Percentiles rank a stretch among this genome's conserved stretches.
These are phyloP conservation scores for Andrena flavipes DNA, from an alignment of 2,888 invertebrate genomes.

Conservation along the genomic window DNA sequence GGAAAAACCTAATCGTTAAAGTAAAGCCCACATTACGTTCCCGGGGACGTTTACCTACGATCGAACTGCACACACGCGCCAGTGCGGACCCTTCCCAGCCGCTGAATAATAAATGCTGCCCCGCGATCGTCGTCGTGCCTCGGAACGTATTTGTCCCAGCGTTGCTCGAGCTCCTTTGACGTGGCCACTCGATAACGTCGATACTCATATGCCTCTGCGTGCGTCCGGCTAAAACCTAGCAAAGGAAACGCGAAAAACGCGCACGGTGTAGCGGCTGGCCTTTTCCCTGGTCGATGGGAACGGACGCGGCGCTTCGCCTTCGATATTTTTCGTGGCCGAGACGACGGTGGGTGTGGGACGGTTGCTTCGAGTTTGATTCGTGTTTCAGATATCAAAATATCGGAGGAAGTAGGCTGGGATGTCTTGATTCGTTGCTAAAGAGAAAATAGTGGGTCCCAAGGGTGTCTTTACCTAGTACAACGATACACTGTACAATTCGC, in stretches of 20 bases:
- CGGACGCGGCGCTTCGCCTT: not conserved
- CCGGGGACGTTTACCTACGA: slow-evolving; percentile 70
- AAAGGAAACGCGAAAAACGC: slow-evolving; percentile 34
- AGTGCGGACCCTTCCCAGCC: slow-evolving; percentile 67
- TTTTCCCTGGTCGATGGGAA: not conserved
- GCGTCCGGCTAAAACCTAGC: slow-evolving; percentile 49
- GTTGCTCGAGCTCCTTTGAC: slow-evolving; percentile 65
- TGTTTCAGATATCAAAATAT: too few relatives aligned
- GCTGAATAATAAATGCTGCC: slow-evolving; percentile 70
- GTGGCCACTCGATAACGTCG: slow-evolving; percentile 70
- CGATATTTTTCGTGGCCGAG: not conserved
- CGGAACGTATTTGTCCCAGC: slow-evolving; percentile 72
- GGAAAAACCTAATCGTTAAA: slow-evolving; percentile 72
- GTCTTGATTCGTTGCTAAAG: too few relatives aligned
- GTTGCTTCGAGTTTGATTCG: too few relatives aligned
- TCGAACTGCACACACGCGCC: slow-evolving; percentile 65
- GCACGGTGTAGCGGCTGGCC: not conserved
- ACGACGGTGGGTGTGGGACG: too few relatives aligned
- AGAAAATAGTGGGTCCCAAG: too few relatives aligned
- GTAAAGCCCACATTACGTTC: slow-evolving; percentile 70
- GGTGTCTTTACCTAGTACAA: too few relatives aligned
- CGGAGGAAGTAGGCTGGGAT: too few relatives aligned
- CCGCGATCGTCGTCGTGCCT: slow-evolving; percentile 69
- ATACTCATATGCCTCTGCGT: slow-evolving; percentile 60
- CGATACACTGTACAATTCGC: not conserved